Evolutionary conservation across 2,113 vertebrate genomes (phyloP).

Genomic region (Pimephales promelas): DNA sequence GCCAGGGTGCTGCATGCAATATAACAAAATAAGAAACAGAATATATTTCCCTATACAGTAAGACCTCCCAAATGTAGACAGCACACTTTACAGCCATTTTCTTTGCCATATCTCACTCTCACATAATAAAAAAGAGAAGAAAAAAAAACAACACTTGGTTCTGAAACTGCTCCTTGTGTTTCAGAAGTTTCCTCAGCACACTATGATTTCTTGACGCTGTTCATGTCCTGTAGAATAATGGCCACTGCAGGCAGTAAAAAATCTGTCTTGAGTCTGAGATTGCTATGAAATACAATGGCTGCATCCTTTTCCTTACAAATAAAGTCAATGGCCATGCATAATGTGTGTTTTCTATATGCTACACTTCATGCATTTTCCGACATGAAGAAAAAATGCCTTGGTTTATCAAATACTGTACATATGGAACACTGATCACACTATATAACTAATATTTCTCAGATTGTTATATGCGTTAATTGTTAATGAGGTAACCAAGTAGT

Average conservation of each 20-base stretch:
- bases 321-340: background rate
- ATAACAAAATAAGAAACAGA: background rate
- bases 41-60: background rate
- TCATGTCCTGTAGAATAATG: background rate
- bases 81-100: slow-evolving; percentile 3
- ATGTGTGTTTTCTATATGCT: background rate
- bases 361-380: too few relatives aligned
- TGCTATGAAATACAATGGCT: slow-evolving; percentile 2
- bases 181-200: background rate
- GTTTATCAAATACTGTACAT: background rate
- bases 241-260: background rate
- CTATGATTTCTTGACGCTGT: background rate
- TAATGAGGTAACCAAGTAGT: too few relatives aligned
- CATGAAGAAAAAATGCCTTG: background rate
- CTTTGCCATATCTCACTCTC: background rate
- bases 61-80: slow-evolving; percentile 14
- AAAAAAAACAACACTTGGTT: background rate
- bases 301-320: background rate
- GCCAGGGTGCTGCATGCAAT: background rate
- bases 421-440: background rate
- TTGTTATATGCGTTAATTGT: too few relatives aligned
- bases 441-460: background rate
- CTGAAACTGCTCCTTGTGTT: background rate
- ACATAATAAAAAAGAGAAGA: background rate
- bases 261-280: background rate